These are phyloP conservation scores for Sterrhoptilus dennistouni DNA, from an alignment of 2,113 vertebrate genomes.

Conservation along the genomic window DNA sequence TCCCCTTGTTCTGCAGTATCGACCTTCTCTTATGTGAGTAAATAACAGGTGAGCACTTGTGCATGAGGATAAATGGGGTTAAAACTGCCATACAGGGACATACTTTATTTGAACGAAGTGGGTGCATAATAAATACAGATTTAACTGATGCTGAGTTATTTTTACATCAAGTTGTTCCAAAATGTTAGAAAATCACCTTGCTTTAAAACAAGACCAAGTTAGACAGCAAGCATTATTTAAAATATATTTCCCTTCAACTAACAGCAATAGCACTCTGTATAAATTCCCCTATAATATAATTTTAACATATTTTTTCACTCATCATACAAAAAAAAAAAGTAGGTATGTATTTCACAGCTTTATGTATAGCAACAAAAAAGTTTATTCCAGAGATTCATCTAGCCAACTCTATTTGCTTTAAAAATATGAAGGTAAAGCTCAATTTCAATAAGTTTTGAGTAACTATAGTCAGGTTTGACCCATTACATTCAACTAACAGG, in stretches of 20 bases:
- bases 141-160: conserved; percentile 22
- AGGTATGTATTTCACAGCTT: not conserved
- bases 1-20: conserved; percentile 70
- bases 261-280: not conserved
- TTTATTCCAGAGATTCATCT: conserved; percentile 46
- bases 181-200: conserved; percentile 15
- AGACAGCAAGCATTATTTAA: not conserved
- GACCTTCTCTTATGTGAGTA: conserved; percentile 73
- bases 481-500: conserved; percentile 18
- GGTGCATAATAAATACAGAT: conserved; percentile 16
- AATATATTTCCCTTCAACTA: conserved; percentile 20
- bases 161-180: not conserved
- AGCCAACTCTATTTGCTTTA: not conserved
- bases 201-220: not conserved
- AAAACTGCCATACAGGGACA: conserved; percentile 60
- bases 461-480: conserved; percentile 44
- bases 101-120: conserved; percentile 19
- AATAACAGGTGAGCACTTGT: conserved; percentile 75
- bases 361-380: not conserved
- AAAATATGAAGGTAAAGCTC: conserved; percentile 45
- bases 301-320: not conserved
- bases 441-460: conserved; percentile 61
- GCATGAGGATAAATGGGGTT: conserved; percentile 72
- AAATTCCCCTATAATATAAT: not conserved
- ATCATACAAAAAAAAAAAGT: not conserved